Base-by-base conservation (phyloP, 2,113 vertebrate species). In the Alethe castanea region DNA sequence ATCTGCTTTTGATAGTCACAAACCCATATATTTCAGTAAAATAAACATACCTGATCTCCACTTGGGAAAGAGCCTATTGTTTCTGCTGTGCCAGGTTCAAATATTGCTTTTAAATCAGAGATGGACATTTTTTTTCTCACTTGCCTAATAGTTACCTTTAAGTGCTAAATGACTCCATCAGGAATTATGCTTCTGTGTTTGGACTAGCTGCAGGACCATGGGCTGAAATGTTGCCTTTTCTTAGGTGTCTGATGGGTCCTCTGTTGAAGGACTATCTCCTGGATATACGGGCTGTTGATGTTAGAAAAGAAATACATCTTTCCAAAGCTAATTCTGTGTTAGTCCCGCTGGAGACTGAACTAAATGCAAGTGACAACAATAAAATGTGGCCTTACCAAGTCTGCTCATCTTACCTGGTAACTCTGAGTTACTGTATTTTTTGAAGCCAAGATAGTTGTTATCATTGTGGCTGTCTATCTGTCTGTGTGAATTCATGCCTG, bases 1-100 rank as follows among this genome's bases (percentile, higher is more conserved):
- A 94, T 94, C 87, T 96, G 96, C 79, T 94, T 96, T 94, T 74
- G 93, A 96, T 97, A 96, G 92, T 83, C 88, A 90, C 88, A 88
- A 92, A 83, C 90, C 52, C 87, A 88, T 77, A 88, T 86, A 93
- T 92, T 96, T 93, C 59, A 88, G 85, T 93, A 93, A 93, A 96
- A 95, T 64, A 96, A 96, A 94, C 88, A 88, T 72, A 95, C 64
- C 59, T 77, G 92, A 64, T 90, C 47, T 92, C 76, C 90, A 72
- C 85, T 90, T 83, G 95, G 92, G 90, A 92, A 96, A 72, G 47
- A 78, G 71, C n/a, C 79, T 77, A 93, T 92, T 95, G 94, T 95
- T 96, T 91, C 91, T 90, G 81, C 78, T 90, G 71, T 85, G 31
- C 85, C 74, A 88, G 60, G 52, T 83, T 95, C 67, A 90, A 89